Evolutionary conservation across 2,888 invertebrate genomes (phyloP), one percentile per base, ranked within the genome.

Genomic region (Mellilla xanthometata): DNA sequence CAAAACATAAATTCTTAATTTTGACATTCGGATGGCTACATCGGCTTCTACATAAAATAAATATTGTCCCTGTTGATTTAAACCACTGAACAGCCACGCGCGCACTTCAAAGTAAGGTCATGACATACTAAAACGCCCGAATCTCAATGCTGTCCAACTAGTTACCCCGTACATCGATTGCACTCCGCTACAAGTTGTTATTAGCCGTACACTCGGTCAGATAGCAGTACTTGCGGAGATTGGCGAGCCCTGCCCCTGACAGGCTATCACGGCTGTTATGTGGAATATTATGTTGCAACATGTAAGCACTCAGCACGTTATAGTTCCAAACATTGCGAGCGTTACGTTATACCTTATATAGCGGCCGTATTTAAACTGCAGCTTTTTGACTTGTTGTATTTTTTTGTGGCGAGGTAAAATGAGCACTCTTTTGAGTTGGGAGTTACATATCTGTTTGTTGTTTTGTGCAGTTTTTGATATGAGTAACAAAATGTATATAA

Each of bases 241-340:
- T 65, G 56, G 52, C 50, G 49, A 52, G 58, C 54, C 48, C 68
- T 76, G 77, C 52, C 51, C 55, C 52, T 71, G 77, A 77, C 77
- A 76, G 70, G 65, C 59, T 68, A 75, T 76, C 70, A 64, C 46
- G 45, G 43, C 46, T 56, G 52, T 34, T 26, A 13, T 15, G n/a
- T 46, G 29, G 39, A 24, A 32, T 40, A 33, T 42, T 29, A 19
- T 44, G 32, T 44, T 46, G 35, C 46, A 27, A 35, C 24, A 49
- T 31, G 24, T 36, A 3, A 13, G 4, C 29, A 28, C 34, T 24
- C 11, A 34, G 26, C 9, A 26, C 10, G 10, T 12, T 1, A 36
- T 28, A 12, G 28, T 36, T 36, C 12, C 11, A 19, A 7, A 27
- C 26, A 26, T 12, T 32, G 11, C 6, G 11, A 23, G 23, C 28